These are phyloP conservation scores for Danio tinwini DNA, from an alignment of 2,797 vertebrate species.

Conservation along the genomic window DNA sequence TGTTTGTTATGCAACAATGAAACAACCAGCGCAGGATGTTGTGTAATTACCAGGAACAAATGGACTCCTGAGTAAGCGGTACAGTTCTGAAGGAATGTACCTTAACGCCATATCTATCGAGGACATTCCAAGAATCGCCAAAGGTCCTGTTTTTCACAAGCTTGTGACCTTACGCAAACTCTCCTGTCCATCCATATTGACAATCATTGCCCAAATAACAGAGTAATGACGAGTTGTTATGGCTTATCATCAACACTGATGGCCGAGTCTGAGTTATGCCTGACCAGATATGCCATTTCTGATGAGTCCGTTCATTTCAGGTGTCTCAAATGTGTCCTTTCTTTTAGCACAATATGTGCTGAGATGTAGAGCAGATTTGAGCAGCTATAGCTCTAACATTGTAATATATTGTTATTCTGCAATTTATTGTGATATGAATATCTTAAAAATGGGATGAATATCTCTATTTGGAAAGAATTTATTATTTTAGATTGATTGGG, in stretches of 20 bases:
- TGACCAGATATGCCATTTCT: slow-evolving; percentile 4
- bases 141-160: slow-evolving; percentile 40
- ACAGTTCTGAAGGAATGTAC: slow-evolving; percentile 32
- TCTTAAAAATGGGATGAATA: too few relatives aligned
- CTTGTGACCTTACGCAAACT: slow-evolving; percentile 18
- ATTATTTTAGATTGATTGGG: too few relatives aligned
- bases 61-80: slow-evolving; percentile 33
- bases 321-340: not conserved
- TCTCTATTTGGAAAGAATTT: too few relatives aligned
- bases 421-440: too few relatives aligned
- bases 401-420: too few relatives aligned
- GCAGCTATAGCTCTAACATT: not conserved
- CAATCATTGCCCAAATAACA: slow-evolving; percentile 27
- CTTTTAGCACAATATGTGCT: not conserved
- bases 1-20: slow-evolving; percentile 22
- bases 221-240: not conserved
- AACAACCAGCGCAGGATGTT: slow-evolving; percentile 28
- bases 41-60: slow-evolving; percentile 42
- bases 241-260: slow-evolving; percentile 2
- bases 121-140: slow-evolving; percentile 45
- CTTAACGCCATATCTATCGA: slow-evolving; percentile 46
- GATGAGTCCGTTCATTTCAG: not conserved
- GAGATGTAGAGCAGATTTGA: not conserved
- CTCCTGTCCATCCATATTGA: not conserved
- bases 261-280: not conserved